Percentiles rank a stretch among this genome's conserved stretches.
Evolutionary conservation across 2,113 vertebrate genomes (phyloP).

Genomic region (Passer montanus): DNA sequence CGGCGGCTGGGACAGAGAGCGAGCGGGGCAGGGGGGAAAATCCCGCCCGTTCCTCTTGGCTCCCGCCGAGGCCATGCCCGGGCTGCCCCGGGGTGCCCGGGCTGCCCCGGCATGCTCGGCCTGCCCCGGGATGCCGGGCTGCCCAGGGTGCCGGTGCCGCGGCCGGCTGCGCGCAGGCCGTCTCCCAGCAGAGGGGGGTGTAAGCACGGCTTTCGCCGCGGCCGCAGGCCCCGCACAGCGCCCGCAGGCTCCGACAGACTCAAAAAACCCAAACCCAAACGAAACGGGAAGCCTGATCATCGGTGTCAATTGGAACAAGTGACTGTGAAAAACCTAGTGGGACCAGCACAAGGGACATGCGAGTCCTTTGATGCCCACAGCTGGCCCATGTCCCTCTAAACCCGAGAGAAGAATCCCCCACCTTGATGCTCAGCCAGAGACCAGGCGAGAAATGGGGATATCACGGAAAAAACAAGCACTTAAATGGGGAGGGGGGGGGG

Average conservation of each 20-base stretch:
- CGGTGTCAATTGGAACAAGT: rapidly evolving
- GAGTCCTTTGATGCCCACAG: not conserved
- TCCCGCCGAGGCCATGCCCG: not conserved
- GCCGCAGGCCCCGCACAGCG: not conserved
- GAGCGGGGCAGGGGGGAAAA: not conserved
- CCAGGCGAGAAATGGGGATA: not conserved
- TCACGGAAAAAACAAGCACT: not conserved
- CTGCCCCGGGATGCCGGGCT: rapidly evolving
- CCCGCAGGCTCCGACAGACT: not conserved
- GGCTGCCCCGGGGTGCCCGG: no score
- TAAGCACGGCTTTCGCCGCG: not conserved
- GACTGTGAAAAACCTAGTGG: not conserved
- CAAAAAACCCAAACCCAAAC: rapidly evolving
- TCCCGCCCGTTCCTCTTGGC: rapidly evolving
- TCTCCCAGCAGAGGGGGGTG: not conserved
- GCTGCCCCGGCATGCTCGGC: not conserved
- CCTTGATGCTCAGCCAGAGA: not conserved
- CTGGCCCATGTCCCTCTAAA: not conserved
- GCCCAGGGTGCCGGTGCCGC: not conserved
- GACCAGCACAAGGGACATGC: not conserved
- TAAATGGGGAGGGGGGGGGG: not conserved
- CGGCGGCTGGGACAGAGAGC: rapidly evolving
- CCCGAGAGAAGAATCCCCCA: not conserved
- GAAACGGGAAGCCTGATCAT: not conserved
- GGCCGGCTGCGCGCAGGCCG: not conserved